Conservation (phyloP, 1,140 invertebrate species). For the Bombus sylvicola region DNA sequence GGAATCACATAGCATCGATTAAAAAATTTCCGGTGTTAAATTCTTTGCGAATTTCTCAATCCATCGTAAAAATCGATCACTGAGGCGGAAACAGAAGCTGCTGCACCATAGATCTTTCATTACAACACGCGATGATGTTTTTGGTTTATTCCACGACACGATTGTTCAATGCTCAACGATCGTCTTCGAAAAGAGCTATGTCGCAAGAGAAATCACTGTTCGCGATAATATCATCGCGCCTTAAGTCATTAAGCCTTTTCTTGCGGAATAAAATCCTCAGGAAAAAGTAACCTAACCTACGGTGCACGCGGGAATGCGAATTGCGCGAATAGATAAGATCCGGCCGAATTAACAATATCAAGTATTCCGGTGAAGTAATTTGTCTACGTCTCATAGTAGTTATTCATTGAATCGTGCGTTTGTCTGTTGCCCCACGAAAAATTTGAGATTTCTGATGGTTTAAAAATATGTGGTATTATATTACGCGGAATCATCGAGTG, state of each 20-base stretch:
- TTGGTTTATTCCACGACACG: background rate
- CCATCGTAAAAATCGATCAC: background rate
- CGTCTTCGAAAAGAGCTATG: background rate
- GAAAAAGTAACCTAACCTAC: background rate
- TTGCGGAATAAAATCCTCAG: conserved; percentile 6
- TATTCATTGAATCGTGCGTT: background rate
- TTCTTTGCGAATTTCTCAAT: background rate
- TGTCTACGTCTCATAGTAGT: background rate
- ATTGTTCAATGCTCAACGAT: background rate
- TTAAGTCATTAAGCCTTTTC: background rate
- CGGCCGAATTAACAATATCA: background rate
- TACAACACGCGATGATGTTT: background rate
- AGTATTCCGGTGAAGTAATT: background rate
- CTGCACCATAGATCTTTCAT: background rate
- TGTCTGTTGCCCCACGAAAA: background rate
- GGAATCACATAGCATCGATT: too few species aligned
- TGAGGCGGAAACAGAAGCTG: background rate
- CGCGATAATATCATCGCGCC: background rate
- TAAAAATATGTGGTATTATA: background rate
- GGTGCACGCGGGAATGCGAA: background rate
- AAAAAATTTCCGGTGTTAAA: background rate
- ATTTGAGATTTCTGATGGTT: background rate
- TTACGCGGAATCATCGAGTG: background rate
- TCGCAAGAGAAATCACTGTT: background rate
- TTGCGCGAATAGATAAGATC: background rate